These are phyloP conservation scores for Gasteruption jaculator DNA, from an alignment of 2,888 invertebrate genomes.

Conservation along the genomic window DNA sequence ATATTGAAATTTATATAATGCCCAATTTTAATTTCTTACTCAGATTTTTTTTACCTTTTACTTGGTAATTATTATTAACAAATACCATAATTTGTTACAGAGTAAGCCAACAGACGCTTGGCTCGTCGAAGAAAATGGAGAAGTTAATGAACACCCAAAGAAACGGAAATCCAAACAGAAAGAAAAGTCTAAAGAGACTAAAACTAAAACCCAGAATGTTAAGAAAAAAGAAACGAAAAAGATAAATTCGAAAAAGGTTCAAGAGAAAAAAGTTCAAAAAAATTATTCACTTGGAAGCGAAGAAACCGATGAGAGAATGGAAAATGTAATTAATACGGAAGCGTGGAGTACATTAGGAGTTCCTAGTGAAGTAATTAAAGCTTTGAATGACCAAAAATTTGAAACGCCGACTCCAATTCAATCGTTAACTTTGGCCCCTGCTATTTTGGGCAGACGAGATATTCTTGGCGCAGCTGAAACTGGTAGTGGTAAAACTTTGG, in stretches of 20 bases:
- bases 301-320: background rate
- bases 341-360: constrained; percentile 69
- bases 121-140: constrained; percentile 11
- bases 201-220: constrained; percentile 7
- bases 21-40: background rate
- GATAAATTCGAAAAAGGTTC: background rate
- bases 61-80: background rate
- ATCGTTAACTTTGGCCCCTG: constrained; percentile 71
- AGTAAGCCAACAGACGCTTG: background rate
- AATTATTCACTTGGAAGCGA: constrained; percentile 5
- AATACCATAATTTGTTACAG: background rate
- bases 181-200: constrained; percentile 13
- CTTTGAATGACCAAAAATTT: constrained; percentile 74
- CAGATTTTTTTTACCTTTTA: background rate
- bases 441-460: constrained; percentile 82
- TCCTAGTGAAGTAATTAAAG: constrained; percentile 65
- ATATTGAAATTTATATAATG: no score
- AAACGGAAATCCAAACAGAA: no score
- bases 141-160: constrained; percentile 1
- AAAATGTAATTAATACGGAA: constrained; percentile 50
- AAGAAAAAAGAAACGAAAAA: constrained; percentile 1
- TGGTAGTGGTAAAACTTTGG: constrained; percentile 97
- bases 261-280: constrained; percentile 2
- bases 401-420: constrained; percentile 87
- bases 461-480: constrained; percentile 99